These are phyloP conservation scores for Folsomia candida DNA, from an alignment of 2,888 invertebrate genomes.

Conservation along the genomic window DNA sequence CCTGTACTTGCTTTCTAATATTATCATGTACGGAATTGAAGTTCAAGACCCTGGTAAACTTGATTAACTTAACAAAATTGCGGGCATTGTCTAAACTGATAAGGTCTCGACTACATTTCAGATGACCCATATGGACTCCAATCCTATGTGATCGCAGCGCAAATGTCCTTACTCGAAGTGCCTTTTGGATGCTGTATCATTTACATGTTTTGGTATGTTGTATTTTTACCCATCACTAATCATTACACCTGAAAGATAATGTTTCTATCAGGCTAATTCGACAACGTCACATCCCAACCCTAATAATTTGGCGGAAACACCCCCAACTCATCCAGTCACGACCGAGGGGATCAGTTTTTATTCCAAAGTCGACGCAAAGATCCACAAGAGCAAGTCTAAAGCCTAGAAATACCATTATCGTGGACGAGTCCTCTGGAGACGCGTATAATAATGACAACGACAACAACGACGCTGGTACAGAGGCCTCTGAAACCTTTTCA, in stretches of 20 bases:
- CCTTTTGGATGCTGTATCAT: conserved; percentile 33
- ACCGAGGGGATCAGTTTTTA: conserved; percentile 15
- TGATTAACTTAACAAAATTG: conserved; percentile 2
- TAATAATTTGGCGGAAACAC: conserved; percentile 39
- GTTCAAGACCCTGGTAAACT: conserved; percentile 1
- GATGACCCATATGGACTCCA: conserved; percentile 13
- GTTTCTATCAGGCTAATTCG: conserved; percentile 23
- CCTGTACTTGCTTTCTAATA: conserved; percentile 52
- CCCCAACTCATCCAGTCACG: not conserved
- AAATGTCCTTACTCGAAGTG: conserved; percentile 20
- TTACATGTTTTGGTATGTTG: conserved; percentile 24
- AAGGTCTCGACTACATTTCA: not conserved
- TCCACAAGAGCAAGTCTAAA: not conserved
- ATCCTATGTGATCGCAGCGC: not conserved
- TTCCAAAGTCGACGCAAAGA: conserved; percentile 24
- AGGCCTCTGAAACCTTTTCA: conserved; percentile 20
- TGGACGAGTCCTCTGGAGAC: not conserved
- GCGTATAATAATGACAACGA: not conserved
- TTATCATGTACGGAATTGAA: conserved; percentile 51
- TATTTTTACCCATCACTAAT: not conserved
- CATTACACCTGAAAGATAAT: not conserved
- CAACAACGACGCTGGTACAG: not conserved
- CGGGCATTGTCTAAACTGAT: not conserved
- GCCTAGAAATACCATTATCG: not conserved
- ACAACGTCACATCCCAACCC: conserved; percentile 25